phyloP scores from a whole-genome alignment of 2,888 invertebrate genomes.

The Tetropium fuscum region DNA sequence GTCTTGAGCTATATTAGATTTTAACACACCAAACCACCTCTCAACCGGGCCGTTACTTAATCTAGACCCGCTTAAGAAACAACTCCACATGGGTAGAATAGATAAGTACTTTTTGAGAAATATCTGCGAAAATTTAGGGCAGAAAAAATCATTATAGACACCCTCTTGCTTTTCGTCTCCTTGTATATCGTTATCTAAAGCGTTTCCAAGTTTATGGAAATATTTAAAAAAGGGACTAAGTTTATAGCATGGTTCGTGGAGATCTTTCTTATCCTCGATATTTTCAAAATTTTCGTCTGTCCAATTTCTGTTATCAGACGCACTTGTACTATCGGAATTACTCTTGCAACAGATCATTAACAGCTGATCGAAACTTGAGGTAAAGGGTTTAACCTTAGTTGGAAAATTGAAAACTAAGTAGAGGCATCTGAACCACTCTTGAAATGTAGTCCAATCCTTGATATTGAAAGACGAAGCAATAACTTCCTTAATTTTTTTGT shows the following conservation, averaged over 20 bases:
- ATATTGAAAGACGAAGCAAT: conserved; percentile 12
- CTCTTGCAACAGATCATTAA: conserved; percentile 11
- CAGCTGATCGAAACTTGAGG: background rate
- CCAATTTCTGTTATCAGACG: too few species aligned
- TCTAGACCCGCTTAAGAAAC: background rate
- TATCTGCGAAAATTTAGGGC: background rate
- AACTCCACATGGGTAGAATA: conserved; percentile 13
- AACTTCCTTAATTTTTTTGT: conserved; percentile 19
- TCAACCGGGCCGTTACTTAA: conserved; percentile 18
- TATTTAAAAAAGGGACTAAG: too few species aligned
- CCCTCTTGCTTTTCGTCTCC: too few species aligned
- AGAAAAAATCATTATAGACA: background rate
- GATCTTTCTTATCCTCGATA: too few species aligned
- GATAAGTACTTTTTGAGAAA: conserved; percentile 2
- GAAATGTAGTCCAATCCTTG: conserved; percentile 9
- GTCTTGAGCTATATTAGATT: conserved; percentile 6
- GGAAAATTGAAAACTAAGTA: conserved; percentile 1
- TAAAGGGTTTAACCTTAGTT: background rate
- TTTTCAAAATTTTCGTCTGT: too few species aligned
- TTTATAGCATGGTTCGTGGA: too few species aligned
- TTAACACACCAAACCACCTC: conserved; percentile 20
- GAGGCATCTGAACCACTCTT: conserved; percentile 10
- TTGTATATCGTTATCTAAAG: too few species aligned
- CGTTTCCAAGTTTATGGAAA: too few species aligned
- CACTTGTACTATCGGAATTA: too few species aligned